Evolutionary conservation across 1,140 invertebrate genomes (phyloP).

Genomic region (Trichomalopsis sarcophagae): DNA sequence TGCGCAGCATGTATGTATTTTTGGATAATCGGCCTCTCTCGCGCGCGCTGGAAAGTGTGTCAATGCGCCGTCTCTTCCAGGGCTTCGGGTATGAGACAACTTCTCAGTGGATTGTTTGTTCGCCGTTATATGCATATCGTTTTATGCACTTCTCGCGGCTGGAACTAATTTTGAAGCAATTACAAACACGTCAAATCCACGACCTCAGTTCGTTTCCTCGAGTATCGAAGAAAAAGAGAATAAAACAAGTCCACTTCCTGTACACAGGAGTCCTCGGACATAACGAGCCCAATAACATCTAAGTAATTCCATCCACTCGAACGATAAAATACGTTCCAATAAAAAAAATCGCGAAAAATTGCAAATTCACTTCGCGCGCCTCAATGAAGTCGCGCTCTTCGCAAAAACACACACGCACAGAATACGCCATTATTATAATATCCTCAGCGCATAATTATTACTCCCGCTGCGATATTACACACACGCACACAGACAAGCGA

Average conservation of each 20-base stretch:
- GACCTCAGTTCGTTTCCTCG: too few relatives aligned
- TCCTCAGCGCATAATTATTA: neutral
- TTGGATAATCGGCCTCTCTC: slow-evolving; percentile 32
- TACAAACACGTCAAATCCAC: too few relatives aligned
- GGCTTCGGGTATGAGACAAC: neutral
- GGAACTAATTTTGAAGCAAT: too few relatives aligned
- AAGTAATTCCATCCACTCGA: too few relatives aligned
- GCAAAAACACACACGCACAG: too few relatives aligned
- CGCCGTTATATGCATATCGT: neutral
- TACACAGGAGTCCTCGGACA: neutral
- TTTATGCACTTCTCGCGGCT: neutral
- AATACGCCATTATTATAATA: neutral
- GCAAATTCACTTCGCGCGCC: neutral
- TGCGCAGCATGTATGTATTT: slow-evolving; percentile 23
- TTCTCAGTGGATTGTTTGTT: neutral
- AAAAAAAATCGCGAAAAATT: slow-evolving; percentile 29
- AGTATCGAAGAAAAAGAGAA: neutral
- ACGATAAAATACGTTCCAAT: neutral
- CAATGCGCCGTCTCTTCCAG: slow-evolving; percentile 26
- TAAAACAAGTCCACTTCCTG: neutral
- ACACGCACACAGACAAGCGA: neutral
- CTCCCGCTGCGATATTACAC: neutral
- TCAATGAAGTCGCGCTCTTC: neutral
- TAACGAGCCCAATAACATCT: neutral
- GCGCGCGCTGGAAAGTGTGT: slow-evolving; percentile 30